Base-by-base conservation (phyloP, 2,113 vertebrate genomes). In the Lampris incognitus region DNA sequence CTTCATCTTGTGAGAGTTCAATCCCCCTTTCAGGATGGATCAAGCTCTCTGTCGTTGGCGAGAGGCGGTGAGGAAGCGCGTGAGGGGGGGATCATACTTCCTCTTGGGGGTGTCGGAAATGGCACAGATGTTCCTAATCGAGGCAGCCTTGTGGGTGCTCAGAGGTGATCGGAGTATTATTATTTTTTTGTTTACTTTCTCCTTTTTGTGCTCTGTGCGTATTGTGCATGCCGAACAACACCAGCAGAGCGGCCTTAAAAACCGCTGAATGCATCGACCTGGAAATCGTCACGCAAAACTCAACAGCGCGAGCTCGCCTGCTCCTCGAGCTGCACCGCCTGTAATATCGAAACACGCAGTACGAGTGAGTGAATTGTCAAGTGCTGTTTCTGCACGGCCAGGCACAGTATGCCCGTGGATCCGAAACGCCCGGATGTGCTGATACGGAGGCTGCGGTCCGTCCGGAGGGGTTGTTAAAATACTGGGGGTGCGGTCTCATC, bases 1-100 rank as follows among this genome's bases (percentile, higher is more conserved):
- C 86, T 92, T 93, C 91, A 92, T 93, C 84, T 82, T 81, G 87
- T 79, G 82, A 90, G 86, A 90, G 86, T 93, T 92, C 89, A 89
- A 88, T 90, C 84, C 87, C 82, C 83, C 84, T 92, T 86, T 89
- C 87, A 84, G 83, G 70, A 85, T 59, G 84, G 85, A 92, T 91
- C 89, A 89, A 72, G 78, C 82, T 88, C 89, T 82, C 75, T 79
- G 89, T 87, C 76, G 82, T 79, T 70, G 78, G 40, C 69, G 80
- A 87, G 87, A 80, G 64, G 74, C 78, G 71, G 84, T 72, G 85
- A 80, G 88, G 86, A 89, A 82, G 75, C 72, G 83, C 84, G 86
- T 41, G 64, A 72, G 66, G 37, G 71, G 73, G 66, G 37, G 71
- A 87, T 88, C 85, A 79, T 67, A 63, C 60, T 79, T 79, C 71